These are phyloP conservation scores for Malurus splendens DNA, from an alignment of 2,797 vertebrate species.

Conservation along the genomic window DNA sequence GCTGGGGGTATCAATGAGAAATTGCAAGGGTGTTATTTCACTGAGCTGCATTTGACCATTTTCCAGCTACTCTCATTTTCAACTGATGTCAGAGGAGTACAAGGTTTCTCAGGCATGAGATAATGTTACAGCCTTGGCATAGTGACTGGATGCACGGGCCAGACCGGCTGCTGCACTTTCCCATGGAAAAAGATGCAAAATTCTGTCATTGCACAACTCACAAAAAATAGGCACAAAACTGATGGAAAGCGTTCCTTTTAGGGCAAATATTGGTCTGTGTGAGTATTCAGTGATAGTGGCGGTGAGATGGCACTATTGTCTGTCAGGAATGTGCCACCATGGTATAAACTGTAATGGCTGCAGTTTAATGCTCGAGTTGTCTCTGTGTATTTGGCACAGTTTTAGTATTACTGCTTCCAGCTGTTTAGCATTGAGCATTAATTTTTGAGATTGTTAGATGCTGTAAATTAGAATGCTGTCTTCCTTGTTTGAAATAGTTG, in stretches of 20 bases:
- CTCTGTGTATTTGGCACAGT: constrained; percentile 1
- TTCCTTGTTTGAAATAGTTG: not conserved
- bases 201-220: not conserved
- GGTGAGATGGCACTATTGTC: not conserved
- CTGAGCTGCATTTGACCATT: not conserved
- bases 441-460: constrained; percentile 22
- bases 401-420: constrained; percentile 19
- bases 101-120: not conserved
- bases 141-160: not conserved
- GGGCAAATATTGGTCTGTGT: not conserved
- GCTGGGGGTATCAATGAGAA: not conserved
- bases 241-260: not conserved
- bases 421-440: constrained; percentile 3
- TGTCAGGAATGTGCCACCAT: not conserved
- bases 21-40: not conserved
- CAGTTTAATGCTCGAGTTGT: constrained; percentile 14
- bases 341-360: not conserved
- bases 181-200: not conserved
- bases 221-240: not conserved
- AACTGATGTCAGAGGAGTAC: not conserved
- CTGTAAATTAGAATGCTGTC: constrained; percentile 11
- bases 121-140: not conserved
- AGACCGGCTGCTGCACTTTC: not conserved
- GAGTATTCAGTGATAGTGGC: not conserved
- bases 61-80: constrained; percentile 12